Percentiles rank a stretch among this genome's conserved stretches.
These are phyloP conservation scores for Palythoa grandis DNA, from an alignment of 92 coral and sea anemone genomes.

Conservation along the genomic window DNA sequence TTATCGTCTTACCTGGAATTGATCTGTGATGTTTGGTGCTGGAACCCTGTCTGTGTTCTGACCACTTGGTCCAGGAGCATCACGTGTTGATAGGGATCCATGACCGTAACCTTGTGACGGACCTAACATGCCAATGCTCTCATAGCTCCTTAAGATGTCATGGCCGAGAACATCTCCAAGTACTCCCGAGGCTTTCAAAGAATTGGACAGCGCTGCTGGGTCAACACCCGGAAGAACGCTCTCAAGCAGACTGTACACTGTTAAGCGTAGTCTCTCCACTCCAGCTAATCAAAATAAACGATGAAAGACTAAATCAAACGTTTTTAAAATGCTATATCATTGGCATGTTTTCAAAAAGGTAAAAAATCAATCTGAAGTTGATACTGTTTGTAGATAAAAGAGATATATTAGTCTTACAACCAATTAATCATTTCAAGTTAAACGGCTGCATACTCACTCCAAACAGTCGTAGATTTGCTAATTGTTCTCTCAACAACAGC, in stretches of 20 bases:
- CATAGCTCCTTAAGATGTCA: conserved; percentile 32
- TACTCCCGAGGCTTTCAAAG: too few relatives aligned
- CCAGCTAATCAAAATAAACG: conserved; percentile 11
- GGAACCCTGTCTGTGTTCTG: too few relatives aligned
- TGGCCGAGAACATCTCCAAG: not conserved
- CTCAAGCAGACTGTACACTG: conserved; percentile 60
- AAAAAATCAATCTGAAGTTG: too few relatives aligned
- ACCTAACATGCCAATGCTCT: not conserved
- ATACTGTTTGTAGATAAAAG: not conserved
- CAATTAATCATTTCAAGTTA: not conserved
- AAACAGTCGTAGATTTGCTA: conserved; percentile 15
- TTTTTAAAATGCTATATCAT: not conserved
- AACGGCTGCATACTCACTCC: conserved; percentile 43
- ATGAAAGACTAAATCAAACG: not conserved
- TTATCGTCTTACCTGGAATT: conserved; percentile 25
- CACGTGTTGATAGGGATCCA: too few relatives aligned
- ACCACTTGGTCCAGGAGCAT: not conserved
- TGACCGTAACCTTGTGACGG: too few relatives aligned
- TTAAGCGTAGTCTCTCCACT: conserved; percentile 47
- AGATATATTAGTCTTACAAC: not conserved
- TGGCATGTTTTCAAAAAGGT: too few relatives aligned
- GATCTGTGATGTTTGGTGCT: not conserved
- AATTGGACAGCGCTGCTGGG: too few relatives aligned
- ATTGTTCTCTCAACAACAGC: conserved; percentile 59
- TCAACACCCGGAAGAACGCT: too few relatives aligned